Percentiles rank a stretch among this genome's conserved stretches.
Evolutionary conservation across 1,140 invertebrate species (phyloP).

Genomic region (Campoletis sonorensis): DNA sequence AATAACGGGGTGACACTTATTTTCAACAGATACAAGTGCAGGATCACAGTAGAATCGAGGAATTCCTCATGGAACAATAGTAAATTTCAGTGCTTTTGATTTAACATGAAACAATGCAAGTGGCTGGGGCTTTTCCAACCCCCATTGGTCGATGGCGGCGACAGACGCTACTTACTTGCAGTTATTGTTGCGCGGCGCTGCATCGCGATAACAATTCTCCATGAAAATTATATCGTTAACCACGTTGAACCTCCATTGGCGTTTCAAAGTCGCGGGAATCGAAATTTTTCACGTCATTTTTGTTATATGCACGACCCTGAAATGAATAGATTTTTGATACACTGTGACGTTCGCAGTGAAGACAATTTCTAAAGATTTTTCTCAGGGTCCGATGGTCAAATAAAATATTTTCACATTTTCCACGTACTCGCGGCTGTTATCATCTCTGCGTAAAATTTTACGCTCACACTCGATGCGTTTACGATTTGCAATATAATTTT

Average conservation of each 20-base stretch:
- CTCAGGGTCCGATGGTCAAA: background rate
- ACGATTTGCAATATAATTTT: background rate
- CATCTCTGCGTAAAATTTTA: background rate
- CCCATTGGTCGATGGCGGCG: constrained; percentile 45
- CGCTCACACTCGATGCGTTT: background rate
- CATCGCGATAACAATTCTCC: constrained; percentile 47
- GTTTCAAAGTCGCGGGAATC: constrained; percentile 15
- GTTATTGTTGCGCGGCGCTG: constrained; percentile 59
- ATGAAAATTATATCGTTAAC: constrained; percentile 44
- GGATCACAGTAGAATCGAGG: constrained; percentile 21
- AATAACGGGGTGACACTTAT: background rate
- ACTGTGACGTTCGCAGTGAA: background rate
- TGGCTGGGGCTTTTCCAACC: background rate
- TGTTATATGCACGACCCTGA: background rate
- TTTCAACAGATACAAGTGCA: background rate
- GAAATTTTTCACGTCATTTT: background rate
- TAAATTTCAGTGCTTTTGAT: constrained; percentile 67
- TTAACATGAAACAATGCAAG: constrained; percentile 63
- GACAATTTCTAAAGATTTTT: background rate
- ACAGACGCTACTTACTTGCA: constrained; percentile 66
- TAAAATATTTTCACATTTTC: background rate
- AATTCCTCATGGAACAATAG: constrained; percentile 56
- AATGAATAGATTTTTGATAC: background rate
- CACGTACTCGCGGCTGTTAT: background rate
- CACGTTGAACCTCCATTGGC: background rate